Base-by-base conservation (phyloP, 1,140 invertebrate species). In the Bemisia tabaci region DNA sequence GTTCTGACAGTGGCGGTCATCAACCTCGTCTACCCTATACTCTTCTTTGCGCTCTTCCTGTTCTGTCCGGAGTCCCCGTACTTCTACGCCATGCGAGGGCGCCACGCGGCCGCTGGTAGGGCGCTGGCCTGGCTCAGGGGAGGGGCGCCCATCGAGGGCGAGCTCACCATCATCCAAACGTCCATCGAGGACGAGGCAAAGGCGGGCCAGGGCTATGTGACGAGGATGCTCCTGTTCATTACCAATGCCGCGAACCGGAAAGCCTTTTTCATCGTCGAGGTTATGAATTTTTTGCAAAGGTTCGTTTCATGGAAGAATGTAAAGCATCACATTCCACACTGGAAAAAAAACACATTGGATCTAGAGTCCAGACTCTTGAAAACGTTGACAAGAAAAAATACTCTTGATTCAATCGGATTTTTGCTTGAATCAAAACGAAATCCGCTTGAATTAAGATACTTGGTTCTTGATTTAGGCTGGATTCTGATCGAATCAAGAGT, bases 51-150 rank as follows among this genome's bases (percentile, higher is more conserved):
- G 22, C 79, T 80, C 58, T 82, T 82, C 63, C 68, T 82, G 9
- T n/a, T 82, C 11, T 87, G 92, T 79, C 81, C 82, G 0, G 81
- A 82, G 68, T 79, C 77, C 24, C 80, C 82, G 0, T 86, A 85
- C 66, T 90, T 82, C 69, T 78, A 86, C 26, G 76, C 90, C 0
- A 77, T 77, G 5, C 82, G 82, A 72, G 79, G 82, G 73, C 79
- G 82, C 22, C 79, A 80, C 33, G 76, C 82, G n/a, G 76, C 82
- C 9, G 81, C 85, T 70, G 33, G 5, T 5, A 79, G 80, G 59
- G 82, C 84, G 0, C 74, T 91, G 22, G 12, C 33, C 21, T 72
- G 70, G 68, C 62, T 72, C n/a, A 62, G 70, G 67, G 65, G 67
- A 27, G 58, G 26, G 5, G 17, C 33, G 17, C 17, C 33, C 5